Base-by-base conservation (phyloP, 1,140 invertebrate species). In the Helicoverpa zea region DNA sequence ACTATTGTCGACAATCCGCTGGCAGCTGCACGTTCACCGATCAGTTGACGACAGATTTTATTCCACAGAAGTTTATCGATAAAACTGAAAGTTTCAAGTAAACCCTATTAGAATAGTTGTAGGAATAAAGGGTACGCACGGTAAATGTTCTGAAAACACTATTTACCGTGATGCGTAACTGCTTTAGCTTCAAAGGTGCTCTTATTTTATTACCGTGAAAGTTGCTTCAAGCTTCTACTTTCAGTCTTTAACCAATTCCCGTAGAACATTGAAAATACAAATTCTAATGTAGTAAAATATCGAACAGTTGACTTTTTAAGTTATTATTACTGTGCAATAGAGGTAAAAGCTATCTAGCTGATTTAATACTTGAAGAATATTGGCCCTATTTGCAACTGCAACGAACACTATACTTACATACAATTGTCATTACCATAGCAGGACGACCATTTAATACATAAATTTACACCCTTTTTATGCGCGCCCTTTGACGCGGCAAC, bases 1-100 rank as follows among this genome's bases (percentile, higher is more conserved):
- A 90, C 83, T 76, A 89, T 91, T 91, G 89, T 91, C 86, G 86
- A 83, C 86, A 84, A 84, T 81, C 83, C 84, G 84, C 81, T 83
- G 76, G 86, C 93, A 93, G 92, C 91, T 94, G 90, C 90, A 82
- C 16, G 72, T 68, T 63, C 66, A 80, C 61, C 49, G 23, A 63
- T 51, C 47, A 49, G 2, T 64, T 61, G 30, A n/a, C 18, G 51
- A 75, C 35, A 54, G 35, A 75, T 23, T n/a, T 51, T 49, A 63
- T 13, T 63, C 51, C 23, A 68, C 18, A 68, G 18, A 68, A 68
- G 7, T 68, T 63, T 63, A 30, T 63, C 14, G 61, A 63, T 63
- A 63, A 63, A 63, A 64, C 61, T 47, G 61, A 64, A 64, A 64
- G 30, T 64, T 64, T 64, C 61, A 43, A 30, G 61, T 58, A 18